Percentiles rank a stretch among this genome's conserved stretches.
phyloP scores from a whole-genome alignment of 2,888 invertebrate genomes.

The Marronus borbonicus region DNA sequence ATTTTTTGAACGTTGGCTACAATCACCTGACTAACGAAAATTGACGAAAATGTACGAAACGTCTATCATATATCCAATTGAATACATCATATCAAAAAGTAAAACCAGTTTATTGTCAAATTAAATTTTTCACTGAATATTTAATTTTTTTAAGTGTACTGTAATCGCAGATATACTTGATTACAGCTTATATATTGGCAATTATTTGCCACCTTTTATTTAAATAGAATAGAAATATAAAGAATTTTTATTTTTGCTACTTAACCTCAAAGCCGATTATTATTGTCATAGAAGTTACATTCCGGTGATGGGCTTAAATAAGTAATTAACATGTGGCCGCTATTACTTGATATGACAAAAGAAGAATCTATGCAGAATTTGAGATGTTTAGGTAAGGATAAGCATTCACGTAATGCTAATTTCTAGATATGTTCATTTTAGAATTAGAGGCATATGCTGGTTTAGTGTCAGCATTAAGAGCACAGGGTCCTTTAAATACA shows the following conservation, averaged over 20 bases:
- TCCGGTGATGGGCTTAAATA: conserved; percentile 35
- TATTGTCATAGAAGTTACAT: conserved; percentile 21
- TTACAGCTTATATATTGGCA: neutral
- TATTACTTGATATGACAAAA: conserved; percentile 86
- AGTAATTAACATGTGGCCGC: conserved; percentile 75
- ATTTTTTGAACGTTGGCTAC: too few species aligned
- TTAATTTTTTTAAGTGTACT: neutral
- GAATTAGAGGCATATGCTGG: conserved; percentile 94
- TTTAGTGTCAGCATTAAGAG: conserved; percentile 91
- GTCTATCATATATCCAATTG: too few species aligned
- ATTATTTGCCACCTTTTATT: neutral
- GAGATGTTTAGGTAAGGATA: conserved; percentile 83
- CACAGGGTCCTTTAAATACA: conserved; percentile 90
- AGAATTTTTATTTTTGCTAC: neutral
- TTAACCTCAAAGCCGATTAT: conserved; percentile 22
- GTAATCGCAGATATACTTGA: neutral
- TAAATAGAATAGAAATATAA: neutral
- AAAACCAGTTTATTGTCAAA: conserved; percentile 13
- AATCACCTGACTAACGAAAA: too few species aligned
- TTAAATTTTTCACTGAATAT: neutral
- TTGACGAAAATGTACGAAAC: too few species aligned
- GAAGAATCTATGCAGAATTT: conserved; percentile 92
- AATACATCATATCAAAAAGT: neutral
- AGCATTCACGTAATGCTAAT: conserved; percentile 19
- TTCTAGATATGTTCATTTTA: conserved; percentile 70